These are phyloP conservation scores for Rhinopomastus cyanomelas DNA, from an alignment of 2,113 vertebrate species.

Conservation along the genomic window DNA sequence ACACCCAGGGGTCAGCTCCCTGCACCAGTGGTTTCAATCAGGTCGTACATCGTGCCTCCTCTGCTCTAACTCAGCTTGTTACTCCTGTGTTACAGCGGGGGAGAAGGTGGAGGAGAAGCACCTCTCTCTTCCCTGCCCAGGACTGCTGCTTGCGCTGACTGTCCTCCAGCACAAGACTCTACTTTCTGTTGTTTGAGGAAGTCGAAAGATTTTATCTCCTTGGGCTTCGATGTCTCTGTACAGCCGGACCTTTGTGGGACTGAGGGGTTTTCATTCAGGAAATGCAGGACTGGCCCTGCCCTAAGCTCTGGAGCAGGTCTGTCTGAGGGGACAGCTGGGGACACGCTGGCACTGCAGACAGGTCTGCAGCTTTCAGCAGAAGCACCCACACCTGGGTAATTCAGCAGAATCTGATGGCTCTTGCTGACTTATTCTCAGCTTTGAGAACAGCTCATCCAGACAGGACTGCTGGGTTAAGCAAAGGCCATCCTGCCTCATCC, in stretches of 20 bases:
- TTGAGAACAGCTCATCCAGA: not conserved
- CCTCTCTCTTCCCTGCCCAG: not conserved
- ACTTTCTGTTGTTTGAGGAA: not conserved
- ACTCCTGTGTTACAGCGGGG: not conserved
- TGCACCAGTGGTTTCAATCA: not conserved
- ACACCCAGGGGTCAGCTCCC: not conserved
- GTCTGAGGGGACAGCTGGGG: not conserved
- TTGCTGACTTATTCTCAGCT: not conserved
- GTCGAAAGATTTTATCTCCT: not conserved
- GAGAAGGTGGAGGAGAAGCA: not conserved
- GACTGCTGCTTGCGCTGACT: not conserved
- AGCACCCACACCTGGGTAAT: not conserved
- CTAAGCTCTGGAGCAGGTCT: not conserved
- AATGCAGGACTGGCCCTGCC: not conserved
- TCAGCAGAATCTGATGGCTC: not conserved
- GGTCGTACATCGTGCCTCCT: not conserved
- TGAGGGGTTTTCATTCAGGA: not conserved
- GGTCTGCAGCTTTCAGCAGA: not conserved
- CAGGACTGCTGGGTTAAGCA: not conserved
- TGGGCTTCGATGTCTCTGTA: not conserved
- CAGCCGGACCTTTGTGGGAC: not conserved
- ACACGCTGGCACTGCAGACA: not conserved
- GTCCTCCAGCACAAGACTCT: not conserved
- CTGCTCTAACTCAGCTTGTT: not conserved
- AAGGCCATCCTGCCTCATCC: not conserved